Evolutionary conservation across 1,140 invertebrate species (phyloP), one percentile per base, ranked within the genome.

Genomic region (Doryteuthis pealeii): DNA sequence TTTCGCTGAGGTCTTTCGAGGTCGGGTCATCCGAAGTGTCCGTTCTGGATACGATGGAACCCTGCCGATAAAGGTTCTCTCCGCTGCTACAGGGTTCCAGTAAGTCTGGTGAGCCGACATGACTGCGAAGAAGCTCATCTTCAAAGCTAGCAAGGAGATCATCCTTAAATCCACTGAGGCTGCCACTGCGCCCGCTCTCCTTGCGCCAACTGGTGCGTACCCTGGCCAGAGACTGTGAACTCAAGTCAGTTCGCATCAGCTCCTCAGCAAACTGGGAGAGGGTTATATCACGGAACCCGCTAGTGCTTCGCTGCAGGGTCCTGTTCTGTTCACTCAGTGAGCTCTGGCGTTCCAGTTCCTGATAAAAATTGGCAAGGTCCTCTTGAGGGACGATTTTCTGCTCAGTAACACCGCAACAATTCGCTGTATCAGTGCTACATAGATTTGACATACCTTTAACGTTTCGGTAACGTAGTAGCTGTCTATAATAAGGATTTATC

Each of bases 241-340:
- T 81, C 22, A 79, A 79, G 43, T 84, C 80, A 14, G 78, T 78
- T 30, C 78, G 81, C 78, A 83, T 83, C 40, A 84, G 68, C 73
- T 84, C 79, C 74, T 84, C 81, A 26, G 83, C 83, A 80, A 84
- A 84, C 68, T 78, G 66, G 8, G 66, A 68, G 18, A 68, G 70
- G n/a, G 70, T 71, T 14, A 49, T 33, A 49, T 71, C 70, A 18
- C 70, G 32, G 33, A 71, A 71, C 22, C 70, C 70, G 40, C 70
- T 45, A 6, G 12, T 43, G 26, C 70, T 49, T 71, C 32, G 8
- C 22, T 49, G 32, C 15, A 49, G 5, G 15, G 43, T 26, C 30
- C 35, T 35, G 15, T 71, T 71, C 33, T 45, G 70, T 15, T 43
- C 70, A 45, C 35, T 45, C 70, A 71, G n/a, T 22, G 70, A 71